phyloP scores from a whole-genome alignment of 2,797 vertebrate species.

The Rhinoraja longicauda region DNA sequence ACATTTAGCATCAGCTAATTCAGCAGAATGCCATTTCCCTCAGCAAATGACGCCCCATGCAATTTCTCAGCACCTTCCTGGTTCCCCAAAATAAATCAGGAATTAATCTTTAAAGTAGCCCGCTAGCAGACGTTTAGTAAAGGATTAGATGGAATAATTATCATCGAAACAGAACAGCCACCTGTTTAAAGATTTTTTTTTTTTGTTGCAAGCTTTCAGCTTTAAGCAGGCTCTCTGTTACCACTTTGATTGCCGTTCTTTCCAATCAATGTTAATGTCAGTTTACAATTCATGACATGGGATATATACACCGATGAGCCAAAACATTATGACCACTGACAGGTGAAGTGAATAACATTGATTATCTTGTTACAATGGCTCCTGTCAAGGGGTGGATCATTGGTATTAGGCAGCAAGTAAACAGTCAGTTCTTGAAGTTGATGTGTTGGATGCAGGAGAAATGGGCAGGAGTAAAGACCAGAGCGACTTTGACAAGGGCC shows the following conservation, averaged over 20 bases:
- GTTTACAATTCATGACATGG: background rate
- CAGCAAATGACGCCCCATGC: background rate
- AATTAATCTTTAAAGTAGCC: constrained; percentile 21
- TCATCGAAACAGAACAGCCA: background rate
- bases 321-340: too few species aligned
- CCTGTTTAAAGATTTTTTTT: background rate
- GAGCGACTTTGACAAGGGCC: too few species aligned
- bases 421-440: too few species aligned
- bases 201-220: background rate
- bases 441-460: too few species aligned
- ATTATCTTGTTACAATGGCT: too few species aligned
- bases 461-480: too few species aligned
- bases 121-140: background rate
- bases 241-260: background rate
- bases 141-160: constrained; percentile 16
- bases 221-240: background rate
- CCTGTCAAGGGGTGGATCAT: too few species aligned
- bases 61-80: background rate
- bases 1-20: constrained; percentile 14
- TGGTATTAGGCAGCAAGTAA: too few species aligned
- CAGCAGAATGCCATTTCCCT: background rate
- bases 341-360: too few species aligned
- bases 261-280: background rate
- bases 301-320: too few species aligned
- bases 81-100: background rate